Base-by-base conservation (phyloP, 2,888 invertebrate species). In the Phytoseiulus persimilis region DNA sequence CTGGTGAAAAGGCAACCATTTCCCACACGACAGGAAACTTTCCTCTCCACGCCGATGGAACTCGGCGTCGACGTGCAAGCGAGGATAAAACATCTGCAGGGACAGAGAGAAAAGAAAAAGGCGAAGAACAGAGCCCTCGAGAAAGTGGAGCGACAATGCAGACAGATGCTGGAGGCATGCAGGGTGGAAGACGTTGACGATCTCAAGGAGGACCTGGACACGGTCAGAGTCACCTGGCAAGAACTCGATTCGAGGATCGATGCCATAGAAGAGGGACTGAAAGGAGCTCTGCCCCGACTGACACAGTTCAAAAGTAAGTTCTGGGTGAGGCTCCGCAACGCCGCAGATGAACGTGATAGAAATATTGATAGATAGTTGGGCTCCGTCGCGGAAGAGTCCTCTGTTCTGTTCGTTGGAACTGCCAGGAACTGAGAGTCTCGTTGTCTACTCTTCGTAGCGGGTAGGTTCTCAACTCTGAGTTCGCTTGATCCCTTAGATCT, bases 201-300 rank as follows among this genome's bases (percentile, higher is more conserved):
- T 83, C 93, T 94, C 83, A 93, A 93, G 89, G 93, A 94, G 83
- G 94, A 94, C 91, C 93, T 96, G 90, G 95, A 87, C 3, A 33
- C 31, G 90, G 93, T 96, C 89, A 95, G 95, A 93, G 95, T 95
- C 89, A 94, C 94, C 91, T 96, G 96, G 96, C 95, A 94, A 87
- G 94, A 94, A 91, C 95, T 95, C 90, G 95, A 95, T 46, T 94
- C 95, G 92, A 93, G 94, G 89, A 94, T 95, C 89, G 95, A 95
- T 92, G 95, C 95, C 92, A 93, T 95, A 83, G 92, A 92, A 90
- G 91, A 92, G 90, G 90, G 94, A 91, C 93, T 96, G 91, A 95
- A 95, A 91, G 95, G 96, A 92, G 95, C 96, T 90, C 95, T 95
- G 92, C 95, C 95, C 91, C 95, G 96, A 92, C 94, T 95, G 92